Conservation (phyloP, 2,888 invertebrate species). For the Ypsolopha sequella region DNA sequence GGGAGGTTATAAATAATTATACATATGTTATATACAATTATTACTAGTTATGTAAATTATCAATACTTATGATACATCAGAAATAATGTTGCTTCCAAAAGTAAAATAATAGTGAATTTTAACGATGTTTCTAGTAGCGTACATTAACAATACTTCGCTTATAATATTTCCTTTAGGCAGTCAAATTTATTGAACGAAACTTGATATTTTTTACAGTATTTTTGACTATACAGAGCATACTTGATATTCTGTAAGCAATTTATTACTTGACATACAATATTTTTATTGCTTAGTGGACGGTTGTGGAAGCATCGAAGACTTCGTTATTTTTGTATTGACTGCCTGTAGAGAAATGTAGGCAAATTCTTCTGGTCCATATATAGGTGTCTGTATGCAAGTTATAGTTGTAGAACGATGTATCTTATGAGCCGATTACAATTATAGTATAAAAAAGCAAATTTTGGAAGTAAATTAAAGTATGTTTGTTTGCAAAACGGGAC, state of each 20-base stretch:
- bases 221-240: slow-evolving; percentile 2
- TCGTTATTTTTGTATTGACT: slow-evolving; percentile 14
- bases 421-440: not conserved
- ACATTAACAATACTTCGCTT: slow-evolving; percentile 19
- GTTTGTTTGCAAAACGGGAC: too few relatives aligned
- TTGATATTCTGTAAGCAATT: slow-evolving; percentile 11
- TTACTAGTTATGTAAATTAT: slow-evolving; percentile 48
- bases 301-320: slow-evolving; percentile 36
- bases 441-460: not conserved
- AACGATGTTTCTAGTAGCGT: slow-evolving; percentile 26
- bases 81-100: slow-evolving; percentile 63
- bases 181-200: slow-evolving; percentile 12
- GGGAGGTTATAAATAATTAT: slow-evolving; percentile 46
- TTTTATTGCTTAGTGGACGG: slow-evolving; percentile 14
- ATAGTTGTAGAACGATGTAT: not conserved
- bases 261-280: slow-evolving; percentile 9
- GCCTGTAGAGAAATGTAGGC: slow-evolving; percentile 17
- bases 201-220: slow-evolving; percentile 8
- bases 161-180: slow-evolving; percentile 27
- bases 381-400: not conserved
- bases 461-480: not conserved
- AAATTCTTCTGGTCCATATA: not conserved
- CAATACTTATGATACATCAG: slow-evolving; percentile 57
- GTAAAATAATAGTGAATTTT: slow-evolving; percentile 39
- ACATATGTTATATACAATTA: slow-evolving; percentile 63